Evolutionary conservation across 2,888 invertebrate species (phyloP).

Genomic region (Leptopilina myrica): DNA sequence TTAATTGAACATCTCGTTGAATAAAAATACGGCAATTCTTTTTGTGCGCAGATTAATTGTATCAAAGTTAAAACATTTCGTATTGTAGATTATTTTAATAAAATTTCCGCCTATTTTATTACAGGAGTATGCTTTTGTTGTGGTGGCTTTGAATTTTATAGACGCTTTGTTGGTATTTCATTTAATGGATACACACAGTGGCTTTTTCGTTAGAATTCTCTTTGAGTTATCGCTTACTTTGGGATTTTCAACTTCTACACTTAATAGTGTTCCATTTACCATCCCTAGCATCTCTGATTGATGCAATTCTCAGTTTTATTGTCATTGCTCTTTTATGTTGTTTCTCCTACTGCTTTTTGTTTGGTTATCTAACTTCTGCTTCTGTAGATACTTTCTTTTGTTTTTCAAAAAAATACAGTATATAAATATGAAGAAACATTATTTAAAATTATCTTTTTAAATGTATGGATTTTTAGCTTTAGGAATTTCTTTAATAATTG

Average conservation of each 20-base stretch:
- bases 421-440: too few relatives aligned
- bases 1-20: too few relatives aligned
- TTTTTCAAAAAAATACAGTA: too few relatives aligned
- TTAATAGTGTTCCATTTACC: slow-evolving; percentile 3
- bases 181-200: neutral
- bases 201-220: neutral
- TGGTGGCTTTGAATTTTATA: slow-evolving; percentile 1
- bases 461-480: too few relatives aligned
- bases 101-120: neutral
- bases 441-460: too few relatives aligned
- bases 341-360: neutral
- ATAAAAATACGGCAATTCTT: too few relatives aligned
- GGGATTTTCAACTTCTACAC: neutral
- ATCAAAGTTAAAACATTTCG: neutral
- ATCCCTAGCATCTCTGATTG: neutral
- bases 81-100: slow-evolving; percentile 2
- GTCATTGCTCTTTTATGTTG: neutral
- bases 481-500: neutral
- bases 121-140: neutral
- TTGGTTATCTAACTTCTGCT: too few relatives aligned
- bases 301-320: neutral
- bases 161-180: neutral
- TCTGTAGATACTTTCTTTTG: too few relatives aligned
- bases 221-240: slow-evolving; percentile 10
- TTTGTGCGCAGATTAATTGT: neutral